Evolutionary conservation across 2,888 invertebrate genomes (phyloP), one percentile per base, ranked within the genome.

Genomic region (Caenorhabditis japonica): DNA sequence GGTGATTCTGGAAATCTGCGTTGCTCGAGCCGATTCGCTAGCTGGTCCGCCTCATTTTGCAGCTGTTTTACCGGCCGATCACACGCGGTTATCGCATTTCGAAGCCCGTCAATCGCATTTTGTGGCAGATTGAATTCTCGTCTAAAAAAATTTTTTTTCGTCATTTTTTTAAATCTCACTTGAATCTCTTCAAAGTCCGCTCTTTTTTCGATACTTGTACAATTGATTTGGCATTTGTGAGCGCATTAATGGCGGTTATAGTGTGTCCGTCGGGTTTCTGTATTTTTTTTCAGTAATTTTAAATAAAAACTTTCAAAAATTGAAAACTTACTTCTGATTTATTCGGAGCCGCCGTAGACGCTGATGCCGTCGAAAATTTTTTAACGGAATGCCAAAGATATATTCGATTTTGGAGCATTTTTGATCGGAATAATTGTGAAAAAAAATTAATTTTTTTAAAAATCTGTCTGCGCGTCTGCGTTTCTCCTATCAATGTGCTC

Each of bases 1-100:
- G 83, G 76, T 4, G 81, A 72, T 21, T 83, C 82, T 27, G 85
- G 85, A 58, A 85, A 85, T 36, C 71, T 41, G 21, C 85, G 60
- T 51, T 81, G 79, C 12, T 71, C 60, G 12, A 85, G 47, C 46
- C 75, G 74, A 19, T 77, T 75, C 5, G 70, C 52, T 23, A 85
- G 47, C 56, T 83, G 76, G 74, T 86, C 86, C 2, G 86, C 85
- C 39, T 86, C 85, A 52, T 80, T 60, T 64, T 86, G 86, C n/a
- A 86, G 53, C 61, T 81, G 81, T 53, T 83, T 84, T 21, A 83
- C 81, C 2, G 76, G 59, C 4, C 71, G 55, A 19, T 74, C 74
- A 59, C 78, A 80, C 12, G 69, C 60, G 5, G 78, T 19, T 12
- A 80, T 19, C 5, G 73, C 74, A 23, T 74, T 72, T 27, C 79